Evolutionary conservation across 2,888 invertebrate genomes (phyloP), one percentile per base, ranked within the genome.

Genomic region (Cyaniris semiargus): DNA sequence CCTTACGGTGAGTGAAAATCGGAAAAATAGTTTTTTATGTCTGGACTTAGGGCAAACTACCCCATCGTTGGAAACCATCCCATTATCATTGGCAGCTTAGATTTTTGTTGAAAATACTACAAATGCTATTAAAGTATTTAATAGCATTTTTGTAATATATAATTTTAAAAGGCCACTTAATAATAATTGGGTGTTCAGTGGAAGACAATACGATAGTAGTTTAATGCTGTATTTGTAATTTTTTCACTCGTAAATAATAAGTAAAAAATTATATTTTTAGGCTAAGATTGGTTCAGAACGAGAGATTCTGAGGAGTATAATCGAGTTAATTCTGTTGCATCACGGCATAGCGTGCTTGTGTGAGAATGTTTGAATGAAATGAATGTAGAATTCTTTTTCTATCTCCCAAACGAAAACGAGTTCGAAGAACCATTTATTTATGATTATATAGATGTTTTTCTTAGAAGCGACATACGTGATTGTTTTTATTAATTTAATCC

Each of bases 1-100:
- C 38, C 80, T 85, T 85, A 85, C 91, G 92, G 93, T 93, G 80
- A 93, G 92, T 89, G 76, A 79, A 79, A 44, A 18, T 53, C 15
- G 5, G 5, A 53, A 53, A 53, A 53, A 53, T 0, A 10, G 10
- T 10, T 44, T 44, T 44, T 44, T 44, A 8, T 38, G 44, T 44
- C 3, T 44, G 3, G 13, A 3, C 0, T 0, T 48, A 48, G 15
- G 48, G 0, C 3, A 44, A 10, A 10, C 48, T 53, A 18, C 18
- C 15, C 53, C 18, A 5, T 53, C 53, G 18, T 5, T 53, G 5
- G 18, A 18, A 53, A 53, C 2, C 18, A 15, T 53, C 1, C 10
- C 44, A 13, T 44, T 44, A 44, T 44, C 3, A 44, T 44, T 44
- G 10, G 44, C 13, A 13, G 44, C 44, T 44, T 44, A 13, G 10